Conservation (phyloP, 1,140 invertebrate genomes). For the Drosophila suzukii region DNA sequence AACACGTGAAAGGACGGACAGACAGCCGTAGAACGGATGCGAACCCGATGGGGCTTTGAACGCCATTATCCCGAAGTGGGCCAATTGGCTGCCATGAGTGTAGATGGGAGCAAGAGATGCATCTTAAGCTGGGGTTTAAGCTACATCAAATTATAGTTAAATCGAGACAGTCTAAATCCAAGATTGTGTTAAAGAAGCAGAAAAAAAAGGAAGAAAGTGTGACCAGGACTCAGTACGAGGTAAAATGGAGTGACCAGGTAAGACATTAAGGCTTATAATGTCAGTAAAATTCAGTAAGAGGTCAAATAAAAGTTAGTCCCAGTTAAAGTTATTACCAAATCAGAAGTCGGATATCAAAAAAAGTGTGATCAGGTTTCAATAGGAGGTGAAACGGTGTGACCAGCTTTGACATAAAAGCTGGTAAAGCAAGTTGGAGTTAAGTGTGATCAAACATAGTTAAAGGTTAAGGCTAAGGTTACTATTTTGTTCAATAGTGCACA, state of each 20-base stretch:
- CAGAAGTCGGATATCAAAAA: no score
- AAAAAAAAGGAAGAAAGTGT: neutral
- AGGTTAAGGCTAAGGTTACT: no score
- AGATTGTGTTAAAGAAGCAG: neutral
- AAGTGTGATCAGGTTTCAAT: no score
- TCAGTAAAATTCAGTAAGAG: neutral
- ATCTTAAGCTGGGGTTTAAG: constrained; percentile 12
- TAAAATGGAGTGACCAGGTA: neutral
- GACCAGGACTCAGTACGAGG: neutral
- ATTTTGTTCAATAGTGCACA: neutral
- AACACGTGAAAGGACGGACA: constrained; percentile 32
- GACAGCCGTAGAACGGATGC: constrained; percentile 15
- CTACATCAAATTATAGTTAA: constrained; percentile 15
- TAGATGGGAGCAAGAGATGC: constrained; percentile 2
- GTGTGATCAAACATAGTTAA: neutral
- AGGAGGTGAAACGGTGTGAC: neutral
- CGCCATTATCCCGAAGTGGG: constrained; percentile 40
- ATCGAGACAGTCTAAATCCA: neutral
- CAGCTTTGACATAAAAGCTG: neutral
- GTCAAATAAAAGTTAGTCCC: no score
- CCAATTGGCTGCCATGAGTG: constrained; percentile 31
- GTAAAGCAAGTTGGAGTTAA: neutral
- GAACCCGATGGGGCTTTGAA: constrained; percentile 20
- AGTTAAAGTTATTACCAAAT: no score
- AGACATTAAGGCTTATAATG: neutral